Conservation (phyloP, 2,888 invertebrate species). For the Rotaria macrura region DNA sequence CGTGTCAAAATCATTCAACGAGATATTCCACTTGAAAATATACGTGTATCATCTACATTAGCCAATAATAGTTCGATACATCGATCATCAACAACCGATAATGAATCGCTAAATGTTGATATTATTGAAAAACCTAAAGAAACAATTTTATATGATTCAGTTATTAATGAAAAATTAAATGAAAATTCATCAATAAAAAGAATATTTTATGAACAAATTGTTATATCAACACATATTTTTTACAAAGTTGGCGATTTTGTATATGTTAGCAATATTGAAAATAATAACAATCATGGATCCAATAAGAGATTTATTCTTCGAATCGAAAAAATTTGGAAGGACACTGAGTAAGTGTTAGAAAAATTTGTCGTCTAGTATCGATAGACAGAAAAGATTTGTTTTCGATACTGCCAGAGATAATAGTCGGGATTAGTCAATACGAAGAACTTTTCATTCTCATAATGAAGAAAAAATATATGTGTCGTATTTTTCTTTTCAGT, state of each 20-base stretch:
- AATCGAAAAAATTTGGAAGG: conserved; percentile 86
- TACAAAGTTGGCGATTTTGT: conserved; percentile 3
- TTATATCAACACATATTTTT: not conserved
- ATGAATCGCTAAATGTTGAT: not conserved
- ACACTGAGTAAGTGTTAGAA: conserved; percentile 62
- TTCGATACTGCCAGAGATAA: no score
- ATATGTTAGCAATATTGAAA: not conserved
- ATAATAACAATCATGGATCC: not conserved
- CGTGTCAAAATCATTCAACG: conserved; percentile 60
- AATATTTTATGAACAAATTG: not conserved
- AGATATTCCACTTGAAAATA: conserved; percentile 67
- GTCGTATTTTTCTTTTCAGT: conserved; percentile 53
- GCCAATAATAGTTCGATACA: conserved; percentile 55
- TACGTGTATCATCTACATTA: conserved; percentile 80
- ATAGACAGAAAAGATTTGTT: no score
- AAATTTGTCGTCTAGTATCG: no score
- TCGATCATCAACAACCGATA: not conserved
- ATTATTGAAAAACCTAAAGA: not conserved
- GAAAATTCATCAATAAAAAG: not conserved
- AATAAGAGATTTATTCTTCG: conserved; percentile 72
- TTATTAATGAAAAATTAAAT: not conserved
- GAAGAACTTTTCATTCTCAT: no score
- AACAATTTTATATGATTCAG: not conserved
- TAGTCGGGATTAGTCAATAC: no score
- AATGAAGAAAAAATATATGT: no score